Evolutionary conservation across 2,797 vertebrate genomes (phyloP), one percentile per base, ranked within the genome.

Genomic region (Cynopterus sphinx): DNA sequence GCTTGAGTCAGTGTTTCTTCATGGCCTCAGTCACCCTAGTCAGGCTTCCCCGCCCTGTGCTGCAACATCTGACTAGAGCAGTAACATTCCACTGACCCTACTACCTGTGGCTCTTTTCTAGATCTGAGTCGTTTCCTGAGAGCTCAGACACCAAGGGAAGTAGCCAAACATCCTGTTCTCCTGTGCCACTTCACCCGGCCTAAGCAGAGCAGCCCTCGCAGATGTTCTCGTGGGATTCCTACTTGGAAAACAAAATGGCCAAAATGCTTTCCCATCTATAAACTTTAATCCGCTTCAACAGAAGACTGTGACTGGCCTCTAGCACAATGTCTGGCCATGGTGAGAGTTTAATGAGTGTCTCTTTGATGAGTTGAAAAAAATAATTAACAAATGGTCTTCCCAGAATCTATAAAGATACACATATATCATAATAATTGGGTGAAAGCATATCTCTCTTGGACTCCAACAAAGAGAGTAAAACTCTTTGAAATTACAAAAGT

Each of bases 381-480:
- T 41, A 77, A 95, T 83, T 81, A 94, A 91, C 89, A 61, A 86
- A 59, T 46, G 26, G 59, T 79, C 67, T 84, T 90, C 67, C 63
- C 87, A 96, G 83, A 79, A 77, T 87, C 81, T 68, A 65, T 63
- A 91, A 78, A 86, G 67, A 94, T 59, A 46, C 22, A 71, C 2
- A 78, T 78, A 55, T 59, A 85, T 94, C 83, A 97, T 36, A 90
- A 92, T 83, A 92, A 94, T 63, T 92, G 51, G 73, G 67, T 68
- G 51, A 87, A 88, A 86, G 31, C 28, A 63, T 74, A n/a, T 68
- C 57, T 93, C 33, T 92, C 33, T 83, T 79, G 63, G 55, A 86
- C 46, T 83, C 36, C 71, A 90, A 91, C 51, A 90, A 77, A 55
- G 46, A 92, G 8, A 88, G 28, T 67, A 91, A 93, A 95, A 77